Base-by-base conservation (phyloP, 2,113 vertebrate species). In the Lophius piscatorius region DNA sequence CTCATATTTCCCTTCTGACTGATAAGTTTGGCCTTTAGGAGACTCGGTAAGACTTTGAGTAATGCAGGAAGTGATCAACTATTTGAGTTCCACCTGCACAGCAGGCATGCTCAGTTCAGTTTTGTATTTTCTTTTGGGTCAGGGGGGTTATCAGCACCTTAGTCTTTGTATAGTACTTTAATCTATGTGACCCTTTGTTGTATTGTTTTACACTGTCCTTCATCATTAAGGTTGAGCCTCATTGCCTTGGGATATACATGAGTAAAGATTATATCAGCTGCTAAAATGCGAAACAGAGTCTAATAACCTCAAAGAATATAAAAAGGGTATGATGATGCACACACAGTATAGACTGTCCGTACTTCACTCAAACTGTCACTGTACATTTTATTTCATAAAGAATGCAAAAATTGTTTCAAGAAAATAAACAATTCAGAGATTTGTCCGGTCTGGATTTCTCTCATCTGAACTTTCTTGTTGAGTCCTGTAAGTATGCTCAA, bases 201-300 rank as follows among this genome's bases (percentile, higher is more conserved):
- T 5, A 28, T 28, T 28, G 26, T 28, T 28, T 28, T 70, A 90
- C 61, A 52, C 17, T 84, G 70, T 72, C 80, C 78, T 91, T 91
- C 92, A 91, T 91, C 70, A 4, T 91, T 88, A 84, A 91, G 88
- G 91, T 92, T 92, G 92, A 94, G 90, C 59, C 91, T 89, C 90
- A 91, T 92, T 93, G 94, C 93, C 93, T 94, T 95, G 90, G 90
- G 90, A 94, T 92, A 91, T 87, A 90, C 88, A 23, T 29, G 55
- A 76, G 24, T 21, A 50, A 5, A 46, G 46, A 34, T 73, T 49
- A n/a, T 34, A 60, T 76, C 63, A 49, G 60, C 76, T 81, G 78
- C 72, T 70, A 48, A 70, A 60, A 57, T 47, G n/a, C 33, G 49
- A 46, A 76, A 33, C 21, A 40, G 24, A 66, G n/a, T 31, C 26